Base-by-base conservation (phyloP, 2,797 vertebrate genomes). In the Remorina albescens region DNA sequence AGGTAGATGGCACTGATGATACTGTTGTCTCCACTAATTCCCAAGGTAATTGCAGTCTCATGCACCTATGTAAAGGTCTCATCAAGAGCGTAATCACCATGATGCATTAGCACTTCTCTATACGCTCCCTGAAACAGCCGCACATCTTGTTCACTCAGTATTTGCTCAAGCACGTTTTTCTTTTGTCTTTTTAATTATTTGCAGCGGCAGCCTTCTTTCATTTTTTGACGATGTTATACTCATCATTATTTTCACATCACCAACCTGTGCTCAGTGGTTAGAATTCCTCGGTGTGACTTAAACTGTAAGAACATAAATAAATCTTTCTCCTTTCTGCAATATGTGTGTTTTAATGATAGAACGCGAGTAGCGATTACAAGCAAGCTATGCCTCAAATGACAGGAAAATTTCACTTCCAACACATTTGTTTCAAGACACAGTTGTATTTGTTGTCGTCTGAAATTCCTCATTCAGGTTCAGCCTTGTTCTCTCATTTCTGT, bases 1-100 rank as follows among this genome's bases (percentile, higher is more conserved):
- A 72, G 66, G 26, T 58, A 61, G 74, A 84, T 64, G 66, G 54
- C 65, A 41, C 47, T 49, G 76, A 85, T 81, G 66, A 44, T 28
- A 55, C 76, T 71, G 54, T 76, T 78, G 65, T 74, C 59, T 83
- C 60, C 66, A 26, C 55, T 60, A 58, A 84, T 51, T 70, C 53
- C 64, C 21, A 13, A 76, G 61, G 54, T 83, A 88, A 88, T 81
- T 84, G 41, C 69, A 62, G 60, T 62, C 71, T 78, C 83, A 84
- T 78, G 58, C 71, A 72, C 65, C 32, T 28, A 75, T 67, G 59
- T 71, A 71, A 86, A 80, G 74, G 68, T 83, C 55, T 74, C 49
- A 80, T 78, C 68, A 77, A 44, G 74, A 78, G 63, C 59, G 37
- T 30, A 63, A 71, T 73, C 6, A 2, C 36, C 47, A 18, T 70